Evolutionary conservation across 2,113 vertebrate genomes (phyloP).

Genomic region (Chaetodon auriga): DNA sequence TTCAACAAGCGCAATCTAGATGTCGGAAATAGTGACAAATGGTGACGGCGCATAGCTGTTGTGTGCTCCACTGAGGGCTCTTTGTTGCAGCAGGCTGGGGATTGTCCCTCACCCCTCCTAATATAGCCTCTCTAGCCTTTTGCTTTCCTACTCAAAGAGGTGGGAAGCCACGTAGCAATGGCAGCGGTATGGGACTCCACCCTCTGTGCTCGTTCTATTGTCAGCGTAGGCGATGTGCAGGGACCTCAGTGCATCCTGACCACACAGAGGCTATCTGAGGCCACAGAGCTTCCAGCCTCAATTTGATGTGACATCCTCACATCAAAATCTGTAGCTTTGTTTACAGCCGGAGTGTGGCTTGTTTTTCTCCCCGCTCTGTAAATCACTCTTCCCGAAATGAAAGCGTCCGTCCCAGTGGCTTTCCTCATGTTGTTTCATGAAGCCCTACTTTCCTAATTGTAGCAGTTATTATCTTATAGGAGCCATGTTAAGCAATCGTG

Average conservation of each 20-base stretch:
- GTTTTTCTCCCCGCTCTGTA: conserved; percentile 51
- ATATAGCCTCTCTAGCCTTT: conserved; percentile 21
- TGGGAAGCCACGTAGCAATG: conserved; percentile 56
- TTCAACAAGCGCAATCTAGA: conserved; percentile 39
- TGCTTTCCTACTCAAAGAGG: conserved; percentile 31
- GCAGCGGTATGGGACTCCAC: conserved; percentile 60
- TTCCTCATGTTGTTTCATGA: conserved; percentile 29
- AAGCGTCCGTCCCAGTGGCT: conserved; percentile 54
- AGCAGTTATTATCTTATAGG: conserved; percentile 29
- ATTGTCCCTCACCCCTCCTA: conserved; percentile 16
- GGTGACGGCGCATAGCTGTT: conserved; percentile 14
- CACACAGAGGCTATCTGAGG: conserved; percentile 70
- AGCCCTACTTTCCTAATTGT: conserved; percentile 45
- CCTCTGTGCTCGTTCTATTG: conserved; percentile 36
- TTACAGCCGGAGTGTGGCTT: conserved; percentile 37
- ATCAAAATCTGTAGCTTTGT: conserved; percentile 49
- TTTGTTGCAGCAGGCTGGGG: conserved; percentile 26
- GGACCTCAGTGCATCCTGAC: conserved; percentile 36
- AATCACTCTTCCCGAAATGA: conserved; percentile 52
- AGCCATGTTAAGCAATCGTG: neutral
- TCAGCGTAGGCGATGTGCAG: conserved; percentile 39
- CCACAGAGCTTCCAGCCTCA: conserved; percentile 65
- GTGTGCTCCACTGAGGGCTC: neutral
- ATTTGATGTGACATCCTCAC: conserved; percentile 53
- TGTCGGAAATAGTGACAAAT: conserved; percentile 54